These are phyloP conservation scores for Macrophya alboannulata DNA, from an alignment of 2,888 invertebrate genomes.

Conservation along the genomic window DNA sequence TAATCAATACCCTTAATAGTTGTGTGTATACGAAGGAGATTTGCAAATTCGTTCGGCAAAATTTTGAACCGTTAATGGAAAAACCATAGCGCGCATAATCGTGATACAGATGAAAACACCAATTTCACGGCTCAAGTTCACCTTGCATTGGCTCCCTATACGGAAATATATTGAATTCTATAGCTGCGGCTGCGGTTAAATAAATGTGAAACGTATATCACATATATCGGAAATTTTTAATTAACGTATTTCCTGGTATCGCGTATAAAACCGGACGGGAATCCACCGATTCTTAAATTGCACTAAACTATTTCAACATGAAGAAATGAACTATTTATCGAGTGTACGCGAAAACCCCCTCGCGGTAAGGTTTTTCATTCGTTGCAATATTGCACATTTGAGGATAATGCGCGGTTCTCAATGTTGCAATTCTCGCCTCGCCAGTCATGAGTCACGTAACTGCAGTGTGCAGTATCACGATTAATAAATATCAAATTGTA, in stretches of 20 bases:
- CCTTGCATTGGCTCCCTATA: neutral
- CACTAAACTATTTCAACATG: neutral
- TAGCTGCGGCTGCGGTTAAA: neutral
- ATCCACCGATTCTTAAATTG: neutral
- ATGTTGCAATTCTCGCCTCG: neutral
- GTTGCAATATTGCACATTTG: neutral
- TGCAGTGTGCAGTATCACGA: too few species aligned
- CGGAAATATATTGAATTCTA: neutral
- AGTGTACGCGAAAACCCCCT: neutral
- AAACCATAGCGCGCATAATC: neutral
- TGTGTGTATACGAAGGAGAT: neutral
- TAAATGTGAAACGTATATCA: neutral
- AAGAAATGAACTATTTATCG: neutral
- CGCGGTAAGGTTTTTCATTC: neutral
- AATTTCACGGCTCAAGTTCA: constrained; percentile 21
- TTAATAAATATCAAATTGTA: too few species aligned
- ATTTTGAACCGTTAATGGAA: neutral
- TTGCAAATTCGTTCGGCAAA: neutral
- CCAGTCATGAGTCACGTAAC: too few species aligned
- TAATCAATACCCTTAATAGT: neutral
- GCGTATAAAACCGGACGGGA: neutral
- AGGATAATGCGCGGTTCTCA: neutral
- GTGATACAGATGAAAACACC: neutral
- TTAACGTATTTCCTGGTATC: neutral
- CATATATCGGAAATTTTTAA: neutral